A percentile compares a stretch with the other conserved stretches of the same genome.
Conservation (phyloP, 2,888 invertebrate species). For the Pandemis heparana region DNA sequence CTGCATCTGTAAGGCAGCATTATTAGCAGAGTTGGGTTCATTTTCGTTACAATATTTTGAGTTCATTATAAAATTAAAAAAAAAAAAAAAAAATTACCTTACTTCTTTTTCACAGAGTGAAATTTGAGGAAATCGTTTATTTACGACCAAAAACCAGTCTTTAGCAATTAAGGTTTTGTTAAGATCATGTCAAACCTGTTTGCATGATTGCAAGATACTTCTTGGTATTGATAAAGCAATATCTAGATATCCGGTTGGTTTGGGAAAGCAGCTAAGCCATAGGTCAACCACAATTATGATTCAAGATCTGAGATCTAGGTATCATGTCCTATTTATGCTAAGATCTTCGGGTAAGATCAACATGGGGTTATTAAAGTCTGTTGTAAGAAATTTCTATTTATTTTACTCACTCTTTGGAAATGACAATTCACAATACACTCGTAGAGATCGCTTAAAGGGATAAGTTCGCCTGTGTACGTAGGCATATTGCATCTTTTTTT, state of each 20-base stretch:
- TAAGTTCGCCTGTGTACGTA: no score
- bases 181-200: background rate
- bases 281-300: constrained; percentile 35
- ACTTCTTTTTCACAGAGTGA: no score
- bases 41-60: no score
- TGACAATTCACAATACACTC: no score
- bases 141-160: background rate
- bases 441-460: no score
- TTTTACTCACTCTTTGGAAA: no score
- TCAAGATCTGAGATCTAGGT: constrained; percentile 16
- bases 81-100: no score
- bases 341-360: background rate
- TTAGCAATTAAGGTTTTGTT: background rate
- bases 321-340: background rate
- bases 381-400: no score
- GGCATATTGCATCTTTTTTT: no score
- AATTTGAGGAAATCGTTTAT: background rate
- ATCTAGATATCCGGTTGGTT: constrained; percentile 14
- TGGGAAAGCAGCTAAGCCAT: constrained; percentile 26
- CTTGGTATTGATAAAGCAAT: background rate
- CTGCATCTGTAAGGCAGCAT: no score
- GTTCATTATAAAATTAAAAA: no score
- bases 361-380: background rate
- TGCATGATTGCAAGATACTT: constrained; percentile 7
- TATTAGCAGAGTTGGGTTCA: no score